Percentiles rank a stretch among this genome's conserved stretches.
Conservation (phyloP, 1,140 invertebrate species). For the Calliphora vicina region DNA sequence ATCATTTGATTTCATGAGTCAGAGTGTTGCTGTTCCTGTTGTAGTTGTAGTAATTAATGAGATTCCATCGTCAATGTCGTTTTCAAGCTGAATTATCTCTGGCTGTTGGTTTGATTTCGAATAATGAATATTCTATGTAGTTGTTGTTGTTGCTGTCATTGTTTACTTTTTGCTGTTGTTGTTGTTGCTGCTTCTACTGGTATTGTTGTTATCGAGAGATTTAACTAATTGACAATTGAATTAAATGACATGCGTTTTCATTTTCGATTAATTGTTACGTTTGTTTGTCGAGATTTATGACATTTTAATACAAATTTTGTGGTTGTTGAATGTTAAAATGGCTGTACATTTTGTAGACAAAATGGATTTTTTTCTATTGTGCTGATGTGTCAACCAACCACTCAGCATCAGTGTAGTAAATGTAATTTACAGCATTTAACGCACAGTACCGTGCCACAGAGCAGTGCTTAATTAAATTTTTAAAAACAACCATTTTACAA, state of each 20-base stretch:
- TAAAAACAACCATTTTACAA: neutral
- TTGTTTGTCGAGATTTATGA: constrained; percentile 19
- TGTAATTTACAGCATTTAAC: neutral
- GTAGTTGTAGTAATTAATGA: neutral
- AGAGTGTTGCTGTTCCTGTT: neutral
- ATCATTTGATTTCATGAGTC: neutral
- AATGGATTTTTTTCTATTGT: too few relatives aligned
- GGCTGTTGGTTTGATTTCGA: neutral
- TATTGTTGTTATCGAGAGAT: neutral
- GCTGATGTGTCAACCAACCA: too few relatives aligned
- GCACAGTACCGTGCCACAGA: neutral
- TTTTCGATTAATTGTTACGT: constrained; percentile 30
- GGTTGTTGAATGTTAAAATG: neutral
- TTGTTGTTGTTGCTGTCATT: neutral
- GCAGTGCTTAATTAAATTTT: neutral
- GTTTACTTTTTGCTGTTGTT: neutral
- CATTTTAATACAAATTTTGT: constrained; percentile 26
- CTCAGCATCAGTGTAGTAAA: too few relatives aligned
- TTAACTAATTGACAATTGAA: constrained; percentile 33
- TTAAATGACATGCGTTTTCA: constrained; percentile 25
- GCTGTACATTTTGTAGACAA: neutral
- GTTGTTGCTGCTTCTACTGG: neutral
- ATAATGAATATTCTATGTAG: neutral
- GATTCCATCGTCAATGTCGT: neutral
- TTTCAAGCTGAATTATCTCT: neutral